Conservation (phyloP, 2,797 vertebrate species). For the Dermochelys coriacea region DNA sequence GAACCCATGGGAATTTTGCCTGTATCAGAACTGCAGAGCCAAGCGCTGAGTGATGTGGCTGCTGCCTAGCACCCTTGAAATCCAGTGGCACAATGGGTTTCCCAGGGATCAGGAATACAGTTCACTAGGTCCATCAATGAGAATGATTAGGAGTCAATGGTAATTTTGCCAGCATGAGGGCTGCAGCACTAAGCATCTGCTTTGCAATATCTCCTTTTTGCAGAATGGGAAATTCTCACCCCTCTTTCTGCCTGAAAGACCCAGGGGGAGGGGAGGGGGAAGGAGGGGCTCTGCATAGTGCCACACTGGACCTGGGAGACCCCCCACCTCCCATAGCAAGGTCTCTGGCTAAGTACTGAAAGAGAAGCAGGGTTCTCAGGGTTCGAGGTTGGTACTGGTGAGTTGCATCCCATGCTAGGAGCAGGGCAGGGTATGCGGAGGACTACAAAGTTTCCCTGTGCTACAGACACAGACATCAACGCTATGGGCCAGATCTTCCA, state of each 20-base stretch:
- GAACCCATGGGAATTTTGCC: not conserved
- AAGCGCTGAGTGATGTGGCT: not conserved
- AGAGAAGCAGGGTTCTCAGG: not conserved
- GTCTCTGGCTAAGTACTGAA: not conserved
- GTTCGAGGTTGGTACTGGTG: no score
- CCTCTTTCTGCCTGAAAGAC: not conserved
- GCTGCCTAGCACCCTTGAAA: not conserved
- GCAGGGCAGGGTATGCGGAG: not conserved
- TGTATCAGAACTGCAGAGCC: not conserved
- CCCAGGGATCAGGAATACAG: not conserved
- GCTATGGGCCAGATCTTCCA: not conserved
- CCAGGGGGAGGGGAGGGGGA: not conserved
- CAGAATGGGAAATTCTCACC: not conserved
- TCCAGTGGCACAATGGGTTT: not conserved
- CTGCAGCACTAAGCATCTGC: not conserved
- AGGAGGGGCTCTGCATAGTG: not conserved
- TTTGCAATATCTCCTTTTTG: not conserved
- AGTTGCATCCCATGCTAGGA: not conserved
- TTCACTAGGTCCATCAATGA: not conserved
- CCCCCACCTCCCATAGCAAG: not conserved
- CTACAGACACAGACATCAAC: not conserved
- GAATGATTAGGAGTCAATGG: not conserved
- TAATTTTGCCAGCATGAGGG: not conserved
- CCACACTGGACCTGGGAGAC: not conserved
- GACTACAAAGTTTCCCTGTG: not conserved